Evolutionary conservation across 2,797 vertebrate genomes (phyloP), one percentile per base, ranked within the genome.

Genomic region (Rhodeus uyekii): DNA sequence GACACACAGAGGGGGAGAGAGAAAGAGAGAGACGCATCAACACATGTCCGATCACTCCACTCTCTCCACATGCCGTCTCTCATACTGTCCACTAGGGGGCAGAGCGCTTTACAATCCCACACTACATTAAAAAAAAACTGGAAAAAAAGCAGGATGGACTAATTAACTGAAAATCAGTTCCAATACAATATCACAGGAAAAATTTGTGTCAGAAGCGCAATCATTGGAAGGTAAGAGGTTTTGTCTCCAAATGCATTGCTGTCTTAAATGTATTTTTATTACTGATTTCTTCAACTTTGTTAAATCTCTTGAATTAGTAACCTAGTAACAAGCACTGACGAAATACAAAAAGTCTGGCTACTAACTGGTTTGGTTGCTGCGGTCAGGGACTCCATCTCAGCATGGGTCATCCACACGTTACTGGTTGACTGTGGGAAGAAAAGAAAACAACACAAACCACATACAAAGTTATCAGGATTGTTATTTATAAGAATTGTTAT

Each of bases 391-490:
- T 98, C 96, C 96, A 97, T 97, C 91, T 97, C 97, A 1, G 97
- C 97, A 0, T 98, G 97, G 48, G 97, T 98, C 96, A 98, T 97
- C 97, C 97, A 98, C 73, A 98, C 96, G 32, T 98, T 98, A 90
- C 96, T 96, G 88, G 96, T 97, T 34, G 96, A 97, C 97, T 98
- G 90, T 8, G 89, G 84, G 42, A 76, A 87, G 16, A 84, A 76
- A 5, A 80, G 76, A 87, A 53, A 90, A 77, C 32, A 63, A 67
- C n/a, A 90, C 71, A 27, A 27, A 7, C 18, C 83, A 77, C 81
- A 24, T 1, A n/a, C 46, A 44, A 27, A 16, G 13, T 27, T 34
- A 44, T n/a, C 44, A 18, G 22, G 9, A 24, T 3, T 22, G 19
- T 53, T 53, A 36, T 55, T 71, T 46, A 48, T 32, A 50, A 55